Conservation (phyloP, 1,140 invertebrate species). For the Spodoptera frugiperda region DNA sequence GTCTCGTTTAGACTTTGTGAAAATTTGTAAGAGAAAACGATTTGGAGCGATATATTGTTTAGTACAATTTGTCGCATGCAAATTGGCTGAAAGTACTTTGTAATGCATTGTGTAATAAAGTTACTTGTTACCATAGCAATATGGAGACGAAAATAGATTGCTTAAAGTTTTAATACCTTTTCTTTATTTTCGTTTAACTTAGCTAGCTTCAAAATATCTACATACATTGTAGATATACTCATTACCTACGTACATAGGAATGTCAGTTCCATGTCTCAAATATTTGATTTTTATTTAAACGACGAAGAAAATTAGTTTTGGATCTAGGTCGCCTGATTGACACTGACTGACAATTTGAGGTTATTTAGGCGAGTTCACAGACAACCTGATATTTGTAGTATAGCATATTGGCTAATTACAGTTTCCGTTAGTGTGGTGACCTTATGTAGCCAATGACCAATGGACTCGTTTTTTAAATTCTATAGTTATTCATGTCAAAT, state of each 20-base stretch:
- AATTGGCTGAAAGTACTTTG: slow-evolving; percentile 8
- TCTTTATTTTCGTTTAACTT: too few species aligned
- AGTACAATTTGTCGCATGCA: slow-evolving; percentile 6
- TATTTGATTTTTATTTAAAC: neutral
- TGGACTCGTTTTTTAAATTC: neutral
- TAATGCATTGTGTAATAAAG: slow-evolving; percentile 1
- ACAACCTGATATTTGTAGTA: slow-evolving; percentile 3
- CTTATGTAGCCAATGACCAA: neutral
- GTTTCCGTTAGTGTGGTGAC: neutral
- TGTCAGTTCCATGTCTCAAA: too few species aligned
- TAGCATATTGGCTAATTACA: slow-evolving; percentile 12
- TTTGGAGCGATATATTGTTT: slow-evolving; percentile 6
- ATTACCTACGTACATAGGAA: too few species aligned
- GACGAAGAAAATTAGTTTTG: neutral
- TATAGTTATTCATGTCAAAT: too few species aligned
- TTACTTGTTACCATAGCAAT: neutral
- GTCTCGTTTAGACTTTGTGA: slow-evolving; percentile 6
- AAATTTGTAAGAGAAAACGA: slow-evolving; percentile 33
- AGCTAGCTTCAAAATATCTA: neutral
- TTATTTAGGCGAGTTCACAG: slow-evolving; percentile 22
- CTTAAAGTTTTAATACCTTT: too few species aligned
- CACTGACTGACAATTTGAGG: slow-evolving; percentile 42
- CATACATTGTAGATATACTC: neutral
- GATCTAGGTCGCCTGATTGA: neutral
- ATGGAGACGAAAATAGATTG: neutral